Evolutionary conservation across 2,888 invertebrate species (phyloP).

Genomic region (Mamestra brassicae): DNA sequence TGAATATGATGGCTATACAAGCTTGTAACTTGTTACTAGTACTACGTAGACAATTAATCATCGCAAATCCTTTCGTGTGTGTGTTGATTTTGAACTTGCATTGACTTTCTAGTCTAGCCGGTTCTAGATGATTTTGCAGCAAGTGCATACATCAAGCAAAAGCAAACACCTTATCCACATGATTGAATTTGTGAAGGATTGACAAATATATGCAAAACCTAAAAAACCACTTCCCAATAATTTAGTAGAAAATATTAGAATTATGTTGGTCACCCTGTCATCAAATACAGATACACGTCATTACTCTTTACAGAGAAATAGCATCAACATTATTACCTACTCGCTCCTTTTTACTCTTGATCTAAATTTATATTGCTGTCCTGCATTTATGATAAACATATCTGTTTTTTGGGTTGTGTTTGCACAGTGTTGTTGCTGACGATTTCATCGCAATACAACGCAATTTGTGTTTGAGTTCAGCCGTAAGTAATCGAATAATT

Average conservation of each 20-base stretch:
- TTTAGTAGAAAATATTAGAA: slow-evolving; percentile 13
- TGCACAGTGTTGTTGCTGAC: background rate
- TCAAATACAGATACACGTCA: slow-evolving; percentile 29
- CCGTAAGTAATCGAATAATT: slow-evolving; percentile 62
- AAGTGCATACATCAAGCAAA: too few species aligned
- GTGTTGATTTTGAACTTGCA: too few species aligned
- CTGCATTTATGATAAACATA: slow-evolving; percentile 38
- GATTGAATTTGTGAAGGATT: too few species aligned
- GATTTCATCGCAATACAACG: slow-evolving; percentile 26
- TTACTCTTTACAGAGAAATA: background rate
- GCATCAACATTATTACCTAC: background rate
- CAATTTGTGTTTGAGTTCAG: slow-evolving; percentile 59
- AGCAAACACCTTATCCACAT: too few species aligned
- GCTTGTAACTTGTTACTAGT: too few species aligned
- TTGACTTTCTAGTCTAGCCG: too few species aligned
- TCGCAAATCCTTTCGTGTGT: too few species aligned
- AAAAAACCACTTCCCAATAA: background rate
- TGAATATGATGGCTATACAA: background rate
- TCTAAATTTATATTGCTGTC: slow-evolving; percentile 28
- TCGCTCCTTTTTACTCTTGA: slow-evolving; percentile 35
- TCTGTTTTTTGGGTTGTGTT: background rate
- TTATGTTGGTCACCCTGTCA: slow-evolving; percentile 29
- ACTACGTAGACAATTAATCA: too few species aligned
- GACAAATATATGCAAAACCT: background rate
- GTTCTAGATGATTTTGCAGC: too few species aligned